Conservation (phyloP, 2,113 vertebrate genomes). For the Semicossyphus pulcher region DNA sequence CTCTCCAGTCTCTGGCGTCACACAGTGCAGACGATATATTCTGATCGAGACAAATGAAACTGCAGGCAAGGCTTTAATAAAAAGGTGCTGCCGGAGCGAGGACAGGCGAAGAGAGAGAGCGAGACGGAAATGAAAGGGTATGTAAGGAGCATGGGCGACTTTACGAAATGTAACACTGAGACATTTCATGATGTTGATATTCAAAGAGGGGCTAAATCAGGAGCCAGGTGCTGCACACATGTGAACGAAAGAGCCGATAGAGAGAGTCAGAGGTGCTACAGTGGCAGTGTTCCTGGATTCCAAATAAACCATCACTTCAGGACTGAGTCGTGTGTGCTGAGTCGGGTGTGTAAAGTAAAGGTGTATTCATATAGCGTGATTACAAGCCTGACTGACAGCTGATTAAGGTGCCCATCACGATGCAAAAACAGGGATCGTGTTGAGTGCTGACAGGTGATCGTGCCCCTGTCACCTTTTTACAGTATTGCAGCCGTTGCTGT, state of each 20-base stretch:
- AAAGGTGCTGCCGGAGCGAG: slow-evolving; percentile 21
- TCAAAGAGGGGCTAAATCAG: slow-evolving; percentile 23
- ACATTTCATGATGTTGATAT: slow-evolving; percentile 1
- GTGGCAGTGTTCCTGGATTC: slow-evolving; percentile 27
- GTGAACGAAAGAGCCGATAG: slow-evolving; percentile 30
- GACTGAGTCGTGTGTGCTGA: slow-evolving; percentile 11
- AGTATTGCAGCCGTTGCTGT: slow-evolving; percentile 20
- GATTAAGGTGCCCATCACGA: slow-evolving; percentile 21
- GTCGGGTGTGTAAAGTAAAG: not conserved
- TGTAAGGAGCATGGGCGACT: not conserved
- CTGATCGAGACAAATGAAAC: slow-evolving; percentile 44
- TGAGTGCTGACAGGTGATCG: slow-evolving; percentile 33
- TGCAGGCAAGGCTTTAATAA: slow-evolving; percentile 41
- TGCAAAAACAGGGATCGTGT: slow-evolving; percentile 10
- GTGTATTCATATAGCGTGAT: slow-evolving; percentile 11
- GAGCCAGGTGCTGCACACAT: slow-evolving; percentile 39
- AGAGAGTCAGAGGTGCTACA: slow-evolving; percentile 22
- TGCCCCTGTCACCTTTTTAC: slow-evolving; percentile 15
- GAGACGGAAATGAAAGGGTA: not conserved
- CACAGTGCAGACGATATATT: slow-evolving; percentile 36
- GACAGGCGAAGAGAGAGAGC: too few species aligned
- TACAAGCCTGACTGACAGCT: slow-evolving; percentile 38
- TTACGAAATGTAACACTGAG: slow-evolving; percentile 14
- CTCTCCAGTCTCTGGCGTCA: slow-evolving; percentile 41
- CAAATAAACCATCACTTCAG: slow-evolving; percentile 46